A percentile compares a stretch with the other conserved stretches of the same genome.
Evolutionary conservation across 2,888 invertebrate species (phyloP).

Genomic region (Petrolisthes manimaculis): DNA sequence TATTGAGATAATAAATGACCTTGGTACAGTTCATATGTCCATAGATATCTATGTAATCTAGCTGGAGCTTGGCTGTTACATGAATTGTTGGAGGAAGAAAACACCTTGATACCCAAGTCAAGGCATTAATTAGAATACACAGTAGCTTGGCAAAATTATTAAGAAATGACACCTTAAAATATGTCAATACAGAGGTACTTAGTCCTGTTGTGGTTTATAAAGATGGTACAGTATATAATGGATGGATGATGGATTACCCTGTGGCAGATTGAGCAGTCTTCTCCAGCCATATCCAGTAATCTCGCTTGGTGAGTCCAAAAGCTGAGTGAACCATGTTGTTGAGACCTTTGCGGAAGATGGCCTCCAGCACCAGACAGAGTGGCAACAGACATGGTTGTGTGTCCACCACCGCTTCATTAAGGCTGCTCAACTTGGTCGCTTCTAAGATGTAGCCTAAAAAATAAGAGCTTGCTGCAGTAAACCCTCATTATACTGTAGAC

Average conservation of each 20-base stretch:
- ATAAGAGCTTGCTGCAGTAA: not conserved
- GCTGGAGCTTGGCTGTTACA: too few relatives aligned
- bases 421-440: conserved; percentile 43
- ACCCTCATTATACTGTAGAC: not conserved
- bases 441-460: conserved; percentile 50
- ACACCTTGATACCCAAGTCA: too few relatives aligned
- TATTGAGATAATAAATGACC: too few relatives aligned
- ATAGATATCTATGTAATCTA: too few relatives aligned
- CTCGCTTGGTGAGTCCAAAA: conserved; percentile 60
- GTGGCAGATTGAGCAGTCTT: conserved; percentile 38
- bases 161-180: too few relatives aligned
- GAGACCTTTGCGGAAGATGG: conserved; percentile 64
- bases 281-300: conserved; percentile 65
- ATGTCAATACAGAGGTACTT: too few relatives aligned
- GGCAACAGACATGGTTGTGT: conserved; percentile 49
- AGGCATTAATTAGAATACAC: too few relatives aligned
- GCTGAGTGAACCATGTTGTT: conserved; percentile 52
- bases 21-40: too few relatives aligned
- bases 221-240: too few relatives aligned
- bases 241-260: conserved; percentile 7
- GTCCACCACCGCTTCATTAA: conserved; percentile 47
- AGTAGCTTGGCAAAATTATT: too few relatives aligned
- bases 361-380: conserved; percentile 59
- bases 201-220: too few relatives aligned
- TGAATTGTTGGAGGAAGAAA: too few relatives aligned